Evolutionary conservation across 2,888 invertebrate species (phyloP), one percentile per base, ranked within the genome.

Genomic region (Philonicus albiceps): DNA sequence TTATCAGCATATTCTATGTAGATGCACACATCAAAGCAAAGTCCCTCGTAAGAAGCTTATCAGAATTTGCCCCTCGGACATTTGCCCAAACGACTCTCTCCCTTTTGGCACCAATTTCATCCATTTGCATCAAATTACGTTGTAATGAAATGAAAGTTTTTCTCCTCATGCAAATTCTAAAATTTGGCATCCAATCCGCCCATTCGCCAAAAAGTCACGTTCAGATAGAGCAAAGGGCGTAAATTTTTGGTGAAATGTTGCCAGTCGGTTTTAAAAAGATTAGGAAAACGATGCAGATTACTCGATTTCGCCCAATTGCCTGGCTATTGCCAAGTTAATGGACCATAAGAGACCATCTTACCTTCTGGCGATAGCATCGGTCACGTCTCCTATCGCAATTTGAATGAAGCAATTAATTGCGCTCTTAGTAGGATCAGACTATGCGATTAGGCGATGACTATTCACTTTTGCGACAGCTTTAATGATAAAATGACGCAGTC

Each of bases 381-480:
- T 84, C 84, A 84, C 84, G 84, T 84, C 73, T 84, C 16, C 34
- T 13, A 43, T 73, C 34, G 84, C 49, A 37, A 43, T 49, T 73
- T 49, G 43, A 84, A 84, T 84, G 73, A 73, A 43, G 84, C 40
- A 84, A 84, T 84, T 84, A 84, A 84, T 84, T 40, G 72, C 27
- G 43, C 8, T 30, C 73, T 7, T 76, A 13, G 22, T 22, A 43
- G 73, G 43, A 84, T 84, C 84, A 43, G 73, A n/a, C 31, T 49
- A 7, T 73, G 73, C 30, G 72, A 72, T 84, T 73, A 73, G 84
- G 55, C 19, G 84, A 84, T 84, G 84, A 84, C 73, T 73, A 40
- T 73, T 40, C 84, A 84, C n/a, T 73, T 78, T 84, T 73, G 13
- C 53, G 84, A 73, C 84, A 84, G 84, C 43, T 84, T 84, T 84